Evolutionary conservation across 2,888 invertebrate species (phyloP).

Genomic region (Sipha maydis): DNA sequence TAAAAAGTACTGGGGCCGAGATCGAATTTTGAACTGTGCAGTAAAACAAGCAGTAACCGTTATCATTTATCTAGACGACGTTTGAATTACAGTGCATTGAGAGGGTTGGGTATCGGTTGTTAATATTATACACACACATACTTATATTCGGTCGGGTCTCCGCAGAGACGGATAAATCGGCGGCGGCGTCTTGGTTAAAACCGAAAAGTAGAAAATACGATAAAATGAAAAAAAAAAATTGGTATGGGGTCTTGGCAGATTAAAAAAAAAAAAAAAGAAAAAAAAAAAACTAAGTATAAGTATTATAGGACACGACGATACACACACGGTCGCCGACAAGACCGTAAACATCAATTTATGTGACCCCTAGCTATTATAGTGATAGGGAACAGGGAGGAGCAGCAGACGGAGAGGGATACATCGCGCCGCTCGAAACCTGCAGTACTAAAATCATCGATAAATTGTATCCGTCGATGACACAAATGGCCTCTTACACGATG

Average conservation of each 20-base stretch:
- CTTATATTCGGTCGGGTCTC: background rate
- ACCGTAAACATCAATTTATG: slow-evolving; percentile 58
- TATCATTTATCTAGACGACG: background rate
- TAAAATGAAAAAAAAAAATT: slow-evolving; percentile 40
- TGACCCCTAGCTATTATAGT: slow-evolving; percentile 25
- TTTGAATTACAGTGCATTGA: background rate
- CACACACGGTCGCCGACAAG: slow-evolving; percentile 37
- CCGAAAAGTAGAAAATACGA: slow-evolving; percentile 6
- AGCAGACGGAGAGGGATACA: background rate
- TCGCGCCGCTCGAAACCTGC: slow-evolving; percentile 14
- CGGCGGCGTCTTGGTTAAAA: slow-evolving; percentile 31
- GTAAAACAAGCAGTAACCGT: background rate
- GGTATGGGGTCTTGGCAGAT: slow-evolving; percentile 53
- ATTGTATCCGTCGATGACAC: slow-evolving; percentile 45
- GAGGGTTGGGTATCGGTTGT: background rate
- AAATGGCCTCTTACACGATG: slow-evolving; percentile 33
- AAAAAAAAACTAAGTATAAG: slow-evolving; percentile 17
- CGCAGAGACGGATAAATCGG: background rate
- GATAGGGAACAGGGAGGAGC: background rate
- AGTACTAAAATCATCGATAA: slow-evolving; percentile 50
- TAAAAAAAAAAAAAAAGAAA: slow-evolving; percentile 41
- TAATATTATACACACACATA: background rate
- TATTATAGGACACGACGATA: slow-evolving; percentile 22
- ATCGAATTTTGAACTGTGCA: background rate
- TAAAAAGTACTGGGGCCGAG: background rate